Conservation (phyloP, 2,797 vertebrate genomes). For the Thunnus albacares region DNA sequence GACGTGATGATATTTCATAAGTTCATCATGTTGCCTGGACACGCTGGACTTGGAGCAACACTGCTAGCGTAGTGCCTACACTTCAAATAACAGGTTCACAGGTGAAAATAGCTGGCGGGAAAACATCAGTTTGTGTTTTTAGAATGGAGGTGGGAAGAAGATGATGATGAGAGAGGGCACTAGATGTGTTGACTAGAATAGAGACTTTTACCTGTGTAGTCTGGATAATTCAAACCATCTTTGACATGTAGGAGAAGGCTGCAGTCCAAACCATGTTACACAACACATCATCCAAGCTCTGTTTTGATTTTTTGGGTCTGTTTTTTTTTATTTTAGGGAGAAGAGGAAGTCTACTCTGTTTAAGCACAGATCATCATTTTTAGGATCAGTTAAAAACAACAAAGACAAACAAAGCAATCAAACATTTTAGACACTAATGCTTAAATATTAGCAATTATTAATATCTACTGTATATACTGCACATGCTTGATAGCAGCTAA, state of each 20-base stretch:
- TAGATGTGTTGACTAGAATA: not conserved
- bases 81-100: slow-evolving; percentile 23
- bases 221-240: not conserved
- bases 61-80: slow-evolving; percentile 11
- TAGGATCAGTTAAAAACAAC: not conserved
- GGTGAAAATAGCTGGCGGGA: slow-evolving; percentile 27
- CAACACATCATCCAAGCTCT: not conserved
- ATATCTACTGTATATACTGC: not conserved
- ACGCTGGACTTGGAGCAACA: slow-evolving; percentile 34
- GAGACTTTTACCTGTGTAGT: not conserved
- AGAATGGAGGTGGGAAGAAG: slow-evolving; percentile 14
- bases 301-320: not conserved
- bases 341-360: not conserved
- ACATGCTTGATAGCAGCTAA: not conserved
- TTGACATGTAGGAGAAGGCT: not conserved
- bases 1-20: slow-evolving; percentile 17
- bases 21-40: slow-evolving; percentile 19
- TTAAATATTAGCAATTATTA: not conserved
- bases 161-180: not conserved
- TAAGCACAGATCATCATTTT: not conserved
- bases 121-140: slow-evolving; percentile 32
- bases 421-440: not conserved
- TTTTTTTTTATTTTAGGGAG: not conserved
- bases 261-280: not conserved
- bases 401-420: not conserved